Evolutionary conservation across 2,113 vertebrate genomes (phyloP).

Genomic region (Plotosus lineatus): DNA sequence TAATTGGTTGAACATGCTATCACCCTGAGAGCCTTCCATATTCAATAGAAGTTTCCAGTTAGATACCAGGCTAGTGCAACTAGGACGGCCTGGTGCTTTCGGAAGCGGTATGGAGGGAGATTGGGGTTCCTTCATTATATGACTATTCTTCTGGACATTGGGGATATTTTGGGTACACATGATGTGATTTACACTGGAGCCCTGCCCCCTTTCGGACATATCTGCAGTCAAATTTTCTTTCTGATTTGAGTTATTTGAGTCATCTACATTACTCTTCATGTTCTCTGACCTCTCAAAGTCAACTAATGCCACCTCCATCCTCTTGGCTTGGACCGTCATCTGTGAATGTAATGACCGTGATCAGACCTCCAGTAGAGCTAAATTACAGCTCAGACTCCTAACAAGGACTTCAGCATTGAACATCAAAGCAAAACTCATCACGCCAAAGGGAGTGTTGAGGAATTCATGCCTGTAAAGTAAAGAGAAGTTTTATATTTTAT

Average conservation of each 20-base stretch:
- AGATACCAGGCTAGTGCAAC: constrained; percentile 80
- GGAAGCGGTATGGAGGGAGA: constrained; percentile 60
- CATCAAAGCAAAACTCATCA: constrained; percentile 2
- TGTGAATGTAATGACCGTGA: constrained; percentile 1
- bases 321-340: constrained; percentile 65
- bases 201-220: constrained; percentile 53
- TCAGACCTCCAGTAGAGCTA: constrained; percentile 31
- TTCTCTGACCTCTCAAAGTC: constrained; percentile 83
- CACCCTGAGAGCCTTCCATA: constrained; percentile 79
- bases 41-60: constrained; percentile 81
- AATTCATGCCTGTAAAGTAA: constrained; percentile 35
- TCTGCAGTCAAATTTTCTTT: constrained; percentile 67
- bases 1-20: constrained; percentile 81
- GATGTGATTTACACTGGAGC: constrained; percentile 43
- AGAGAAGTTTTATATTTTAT: constrained; percentile 24
- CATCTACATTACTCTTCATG: constrained; percentile 65
- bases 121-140: constrained; percentile 49
- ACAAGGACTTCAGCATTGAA: not conserved
- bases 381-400: not conserved
- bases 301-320: constrained; percentile 91
- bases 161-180: constrained; percentile 47
- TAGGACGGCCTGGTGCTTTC: constrained; percentile 66
- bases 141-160: constrained; percentile 58
- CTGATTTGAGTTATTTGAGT: constrained; percentile 70
- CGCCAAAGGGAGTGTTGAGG: not conserved